Conservation (phyloP, 2,888 invertebrate genomes). For the Ceriagrion tenellum region DNA sequence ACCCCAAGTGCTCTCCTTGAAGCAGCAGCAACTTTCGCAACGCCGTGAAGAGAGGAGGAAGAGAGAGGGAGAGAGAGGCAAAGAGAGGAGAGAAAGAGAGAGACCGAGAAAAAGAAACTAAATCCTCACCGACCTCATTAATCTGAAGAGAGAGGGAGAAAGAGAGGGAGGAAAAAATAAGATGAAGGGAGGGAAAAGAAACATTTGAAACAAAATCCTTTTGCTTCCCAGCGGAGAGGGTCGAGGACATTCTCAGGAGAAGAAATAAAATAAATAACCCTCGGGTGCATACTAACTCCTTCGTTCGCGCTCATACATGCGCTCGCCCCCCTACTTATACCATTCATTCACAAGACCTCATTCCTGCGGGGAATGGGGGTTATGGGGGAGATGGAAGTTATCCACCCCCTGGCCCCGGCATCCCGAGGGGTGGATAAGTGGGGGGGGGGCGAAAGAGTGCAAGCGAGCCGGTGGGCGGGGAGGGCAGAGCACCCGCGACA, state of each 20-base stretch:
- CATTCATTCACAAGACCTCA: slow-evolving; percentile 7
- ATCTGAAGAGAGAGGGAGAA: neutral
- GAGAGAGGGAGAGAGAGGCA: neutral
- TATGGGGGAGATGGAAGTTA: neutral
- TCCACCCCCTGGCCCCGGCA: neutral
- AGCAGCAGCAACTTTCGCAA: neutral
- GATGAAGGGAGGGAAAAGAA: neutral
- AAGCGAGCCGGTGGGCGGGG: too few relatives aligned
- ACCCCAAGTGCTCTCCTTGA: slow-evolving; percentile 27
- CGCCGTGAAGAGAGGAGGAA: neutral
- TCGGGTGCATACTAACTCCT: neutral
- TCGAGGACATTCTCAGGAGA: slow-evolving; percentile 13
- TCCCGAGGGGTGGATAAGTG: neutral
- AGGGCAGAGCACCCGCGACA: neutral
- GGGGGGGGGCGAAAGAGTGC: neutral
- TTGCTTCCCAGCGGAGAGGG: neutral
- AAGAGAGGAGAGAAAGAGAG: slow-evolving; percentile 17
- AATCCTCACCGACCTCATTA: slow-evolving; percentile 32
- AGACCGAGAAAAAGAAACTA: neutral
- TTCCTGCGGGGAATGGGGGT: neutral
- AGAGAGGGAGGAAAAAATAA: neutral
- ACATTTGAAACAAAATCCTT: slow-evolving; percentile 11
- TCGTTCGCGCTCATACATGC: neutral
- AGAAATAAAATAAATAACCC: neutral
- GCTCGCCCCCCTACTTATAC: neutral